phyloP scores from a whole-genome alignment of 2,888 invertebrate genomes.

The Galerucella nymphaeae region DNA sequence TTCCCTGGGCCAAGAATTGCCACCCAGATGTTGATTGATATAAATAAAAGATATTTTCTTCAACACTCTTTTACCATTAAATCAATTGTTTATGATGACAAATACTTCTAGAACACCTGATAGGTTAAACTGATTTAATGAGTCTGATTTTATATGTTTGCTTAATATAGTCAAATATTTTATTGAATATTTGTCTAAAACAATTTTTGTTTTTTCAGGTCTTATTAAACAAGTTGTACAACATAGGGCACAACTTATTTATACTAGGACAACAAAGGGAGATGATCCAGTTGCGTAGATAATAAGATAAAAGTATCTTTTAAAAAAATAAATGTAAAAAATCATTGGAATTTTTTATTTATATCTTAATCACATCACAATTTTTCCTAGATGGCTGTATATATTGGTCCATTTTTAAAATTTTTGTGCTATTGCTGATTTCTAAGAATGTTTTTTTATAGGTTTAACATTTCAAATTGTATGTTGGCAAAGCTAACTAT shows the following conservation, averaged over 20 bases:
- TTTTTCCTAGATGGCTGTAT: no score
- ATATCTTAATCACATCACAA: not conserved
- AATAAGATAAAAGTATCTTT: slow-evolving; percentile 38
- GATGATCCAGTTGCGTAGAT: slow-evolving; percentile 84
- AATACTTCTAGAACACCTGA: slow-evolving; percentile 53
- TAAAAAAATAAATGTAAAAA: slow-evolving; percentile 23
- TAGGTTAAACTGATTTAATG: slow-evolving; percentile 70
- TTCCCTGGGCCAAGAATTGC: no score
- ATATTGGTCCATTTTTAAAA: no score
- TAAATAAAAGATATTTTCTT: no score
- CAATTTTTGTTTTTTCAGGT: slow-evolving; percentile 69
- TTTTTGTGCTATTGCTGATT: no score
- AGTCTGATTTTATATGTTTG: slow-evolving; percentile 65
- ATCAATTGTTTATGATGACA: slow-evolving; percentile 51
- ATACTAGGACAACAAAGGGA: slow-evolving; percentile 95
- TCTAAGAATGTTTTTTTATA: no score
- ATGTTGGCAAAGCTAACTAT: no score
- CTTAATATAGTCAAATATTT: slow-evolving; percentile 6
- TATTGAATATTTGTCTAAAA: slow-evolving; percentile 12
- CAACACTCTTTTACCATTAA: no score
- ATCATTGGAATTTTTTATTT: not conserved
- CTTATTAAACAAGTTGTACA: slow-evolving; percentile 95
- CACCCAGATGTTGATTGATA: no score
- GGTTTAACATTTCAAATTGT: no score
- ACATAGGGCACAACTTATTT: slow-evolving; percentile 96